Base-by-base conservation (phyloP, 2,888 invertebrate genomes). In the Pristionchus arcanus region DNA sequence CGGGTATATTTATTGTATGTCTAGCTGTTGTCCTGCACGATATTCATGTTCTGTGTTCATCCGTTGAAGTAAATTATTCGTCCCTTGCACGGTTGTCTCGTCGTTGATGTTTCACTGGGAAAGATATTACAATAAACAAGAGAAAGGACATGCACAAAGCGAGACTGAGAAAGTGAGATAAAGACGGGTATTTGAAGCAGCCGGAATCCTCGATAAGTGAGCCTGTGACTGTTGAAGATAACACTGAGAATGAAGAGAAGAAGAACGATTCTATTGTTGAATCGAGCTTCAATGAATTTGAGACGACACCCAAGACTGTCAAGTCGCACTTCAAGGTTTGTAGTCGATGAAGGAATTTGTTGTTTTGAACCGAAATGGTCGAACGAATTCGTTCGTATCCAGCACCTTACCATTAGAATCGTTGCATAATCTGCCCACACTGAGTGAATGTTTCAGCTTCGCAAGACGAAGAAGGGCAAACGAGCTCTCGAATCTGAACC, bases 1-100 rank as follows among this genome's bases (percentile, higher is more conserved):
- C 81, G 81, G 81, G 81, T 81, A 81, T 81, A 81, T 49, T 81
- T 81, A 81, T 81, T 53, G 49, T 81, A 49, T 28, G n/a, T 81
- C 4, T 49, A 19, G 37, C 2, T 81, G 49, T 81, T 81, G 81
- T 77, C 19, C 25, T 53, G 81, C 81, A 81, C n/a, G 81, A 53
- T 34, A 34, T 34, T 34, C 49, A 81, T 77, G 42, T 81, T 81
- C 49, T 21, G 16, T 81, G 49, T 81, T 49, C 13, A 11, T 77
- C 37, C 11, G 68, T 74, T 21, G 37, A 74, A 74, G 37, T 74
- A 74, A 74, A 74, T 37, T 74, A 74, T 74, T 74, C 37, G 74
- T 74, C 21, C 11, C 74, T 34, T 74, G 74, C 37, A 74, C 21
- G 31, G 13, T n/a, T 63, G 37, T 74, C 83, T 28, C 25, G 53